Percentiles rank a stretch among this genome's conserved stretches.
Evolutionary conservation across 1,140 invertebrate species (phyloP).

Genomic region (Solenopsis fugax): DNA sequence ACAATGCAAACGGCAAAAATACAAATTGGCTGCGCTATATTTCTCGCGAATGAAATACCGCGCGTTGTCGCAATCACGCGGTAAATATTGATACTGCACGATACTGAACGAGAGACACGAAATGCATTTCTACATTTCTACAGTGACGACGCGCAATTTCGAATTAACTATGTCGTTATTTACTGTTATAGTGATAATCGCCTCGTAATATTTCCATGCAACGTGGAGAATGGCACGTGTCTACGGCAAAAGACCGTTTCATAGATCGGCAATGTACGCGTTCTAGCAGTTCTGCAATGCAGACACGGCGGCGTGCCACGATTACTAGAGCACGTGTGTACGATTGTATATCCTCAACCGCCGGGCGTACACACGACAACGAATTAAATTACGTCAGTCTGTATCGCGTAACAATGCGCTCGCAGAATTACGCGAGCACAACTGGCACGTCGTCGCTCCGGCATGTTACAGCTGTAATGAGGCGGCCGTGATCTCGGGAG

Average conservation of each 20-base stretch:
- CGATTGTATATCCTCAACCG: slow-evolving; percentile 68
- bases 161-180: slow-evolving; percentile 58
- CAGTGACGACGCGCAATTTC: slow-evolving; percentile 12
- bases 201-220: slow-evolving; percentile 43
- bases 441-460: slow-evolving; percentile 66
- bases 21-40: slow-evolving; percentile 27
- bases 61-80: slow-evolving; percentile 38
- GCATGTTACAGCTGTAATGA: slow-evolving; percentile 75
- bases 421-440: slow-evolving; percentile 68
- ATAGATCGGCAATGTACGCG: slow-evolving; percentile 66
- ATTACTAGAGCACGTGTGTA: slow-evolving; percentile 74
- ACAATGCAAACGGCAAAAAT: slow-evolving; percentile 53
- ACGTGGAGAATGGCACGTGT: slow-evolving; percentile 11
- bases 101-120: slow-evolving; percentile 29
- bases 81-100: slow-evolving; percentile 51
- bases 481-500: slow-evolving; percentile 69
- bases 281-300: slow-evolving; percentile 53
- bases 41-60: slow-evolving; percentile 50
- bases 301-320: slow-evolving; percentile 63
- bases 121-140: slow-evolving; percentile 48
- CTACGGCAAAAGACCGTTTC: slow-evolving; percentile 63
- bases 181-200: slow-evolving; percentile 42
- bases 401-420: slow-evolving; percentile 77
- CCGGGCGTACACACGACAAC: slow-evolving; percentile 60
- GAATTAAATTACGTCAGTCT: slow-evolving; percentile 78